These are phyloP conservation scores for Siphlonurus alternatus DNA, from an alignment of 2,888 invertebrate species.

Conservation along the genomic window DNA sequence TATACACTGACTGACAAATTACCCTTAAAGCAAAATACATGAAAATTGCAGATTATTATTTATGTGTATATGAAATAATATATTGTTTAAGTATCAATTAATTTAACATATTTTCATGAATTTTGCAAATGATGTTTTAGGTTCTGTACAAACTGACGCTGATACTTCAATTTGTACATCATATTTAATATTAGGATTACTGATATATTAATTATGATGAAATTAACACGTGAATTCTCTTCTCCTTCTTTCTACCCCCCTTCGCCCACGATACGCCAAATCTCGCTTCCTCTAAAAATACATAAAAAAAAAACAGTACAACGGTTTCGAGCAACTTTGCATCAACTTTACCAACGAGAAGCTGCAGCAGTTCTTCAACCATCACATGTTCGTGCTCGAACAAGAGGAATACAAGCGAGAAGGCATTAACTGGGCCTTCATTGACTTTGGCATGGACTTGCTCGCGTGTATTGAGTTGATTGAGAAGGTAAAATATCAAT, in stretches of 20 bases:
- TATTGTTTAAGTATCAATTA: too few relatives aligned
- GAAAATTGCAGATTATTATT: too few relatives aligned
- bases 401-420: constrained; percentile 90
- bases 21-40: too few relatives aligned
- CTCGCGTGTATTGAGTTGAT: constrained; percentile 79
- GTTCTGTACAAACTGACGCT: too few relatives aligned
- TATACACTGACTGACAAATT: too few relatives aligned
- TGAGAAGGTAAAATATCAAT: constrained; percentile 57
- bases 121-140: too few relatives aligned
- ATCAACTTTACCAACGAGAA: constrained; percentile 95
- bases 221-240: not conserved
- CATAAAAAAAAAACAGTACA: constrained; percentile 41
- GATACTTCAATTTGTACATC: too few relatives aligned
- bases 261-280: not conserved
- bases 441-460: constrained; percentile 91
- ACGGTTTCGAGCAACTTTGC: constrained; percentile 90
- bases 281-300: too few relatives aligned
- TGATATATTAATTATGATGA: too few relatives aligned
- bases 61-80: too few relatives aligned
- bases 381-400: constrained; percentile 90
- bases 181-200: too few relatives aligned
- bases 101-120: too few relatives aligned
- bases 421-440: constrained; percentile 81
- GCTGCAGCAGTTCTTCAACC: constrained; percentile 91
- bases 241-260: not conserved